These are phyloP conservation scores for Verasper variegatus DNA, from an alignment of 2,113 vertebrate genomes.

Conservation along the genomic window DNA sequence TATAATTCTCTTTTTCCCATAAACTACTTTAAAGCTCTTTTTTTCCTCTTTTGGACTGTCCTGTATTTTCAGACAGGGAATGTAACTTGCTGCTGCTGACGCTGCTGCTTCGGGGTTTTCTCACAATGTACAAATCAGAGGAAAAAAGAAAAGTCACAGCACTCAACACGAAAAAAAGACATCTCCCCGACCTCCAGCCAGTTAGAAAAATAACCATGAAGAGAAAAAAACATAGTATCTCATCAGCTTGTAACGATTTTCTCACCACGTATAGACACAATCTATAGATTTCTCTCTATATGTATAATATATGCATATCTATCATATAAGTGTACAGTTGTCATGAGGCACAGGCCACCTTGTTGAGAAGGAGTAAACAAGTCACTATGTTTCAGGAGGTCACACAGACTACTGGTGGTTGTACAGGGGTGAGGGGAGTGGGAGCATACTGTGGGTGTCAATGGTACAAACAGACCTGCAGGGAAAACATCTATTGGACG, in stretches of 20 bases:
- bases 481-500: conserved; percentile 65
- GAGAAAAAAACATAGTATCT: conserved; percentile 63
- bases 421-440: conserved; percentile 30
- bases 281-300: conserved; percentile 80
- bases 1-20: conserved; percentile 43
- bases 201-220: conserved; percentile 75
- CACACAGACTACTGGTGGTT: conserved; percentile 66
- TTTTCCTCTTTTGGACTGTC: conserved; percentile 54
- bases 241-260: conserved; percentile 74
- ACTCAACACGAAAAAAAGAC: conserved; percentile 56
- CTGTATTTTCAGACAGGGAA: conserved; percentile 74
- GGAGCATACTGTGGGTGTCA: conserved; percentile 42
- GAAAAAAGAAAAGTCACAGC: conserved; percentile 28
- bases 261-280: conserved; percentile 80
- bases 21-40: conserved; percentile 54
- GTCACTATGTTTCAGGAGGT: conserved; percentile 71
- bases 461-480: conserved; percentile 54
- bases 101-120: conserved; percentile 40
- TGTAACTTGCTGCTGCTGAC: conserved; percentile 71
- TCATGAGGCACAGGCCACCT: conserved; percentile 79
- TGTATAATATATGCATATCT: conserved; percentile 82
- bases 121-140: conserved; percentile 63
- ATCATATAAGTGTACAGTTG: conserved; percentile 79
- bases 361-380: conserved; percentile 75
- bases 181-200: conserved; percentile 64